These are phyloP conservation scores for Crocodylus rhombifer DNA, from an alignment of 2,797 vertebrate species.

Conservation along the genomic window DNA sequence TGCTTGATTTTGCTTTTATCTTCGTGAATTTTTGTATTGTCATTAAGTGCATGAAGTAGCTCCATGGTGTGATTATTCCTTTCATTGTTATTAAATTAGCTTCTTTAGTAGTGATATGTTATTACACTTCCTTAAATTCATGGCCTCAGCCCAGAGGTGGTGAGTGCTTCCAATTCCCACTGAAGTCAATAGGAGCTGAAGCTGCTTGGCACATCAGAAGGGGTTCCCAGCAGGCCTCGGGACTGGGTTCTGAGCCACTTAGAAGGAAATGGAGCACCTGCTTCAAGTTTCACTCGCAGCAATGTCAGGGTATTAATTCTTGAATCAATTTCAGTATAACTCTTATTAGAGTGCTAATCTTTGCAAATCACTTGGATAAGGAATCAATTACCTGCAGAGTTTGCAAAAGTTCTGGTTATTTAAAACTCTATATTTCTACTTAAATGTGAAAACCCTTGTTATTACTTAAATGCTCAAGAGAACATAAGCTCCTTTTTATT, in stretches of 20 bases:
- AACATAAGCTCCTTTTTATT: too few relatives aligned
- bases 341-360: neutral
- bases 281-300: constrained; percentile 12
- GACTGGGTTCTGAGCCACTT: constrained; percentile 1
- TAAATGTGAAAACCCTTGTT: too few relatives aligned
- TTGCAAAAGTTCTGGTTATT: too few relatives aligned
- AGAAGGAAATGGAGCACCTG: neutral
- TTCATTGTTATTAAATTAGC: constrained; percentile 44
- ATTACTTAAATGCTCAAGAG: too few relatives aligned
- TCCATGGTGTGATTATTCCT: constrained; percentile 14
- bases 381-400: too few relatives aligned
- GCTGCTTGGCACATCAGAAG: neutral
- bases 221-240: neutral
- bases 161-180: constrained; percentile 13
- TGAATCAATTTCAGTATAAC: neutral
- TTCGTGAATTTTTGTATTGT: constrained; percentile 23
- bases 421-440: too few relatives aligned
- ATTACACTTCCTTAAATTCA: constrained; percentile 25
- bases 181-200: constrained; percentile 12
- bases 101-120: constrained; percentile 4
- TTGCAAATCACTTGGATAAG: too few relatives aligned
- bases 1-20: constrained; percentile 54
- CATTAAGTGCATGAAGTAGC: constrained; percentile 46
- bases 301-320: neutral
- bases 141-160: constrained; percentile 37